phyloP scores from a whole-genome alignment of 1,140 invertebrate genomes.

The Pentalonia nigronervosa region DNA sequence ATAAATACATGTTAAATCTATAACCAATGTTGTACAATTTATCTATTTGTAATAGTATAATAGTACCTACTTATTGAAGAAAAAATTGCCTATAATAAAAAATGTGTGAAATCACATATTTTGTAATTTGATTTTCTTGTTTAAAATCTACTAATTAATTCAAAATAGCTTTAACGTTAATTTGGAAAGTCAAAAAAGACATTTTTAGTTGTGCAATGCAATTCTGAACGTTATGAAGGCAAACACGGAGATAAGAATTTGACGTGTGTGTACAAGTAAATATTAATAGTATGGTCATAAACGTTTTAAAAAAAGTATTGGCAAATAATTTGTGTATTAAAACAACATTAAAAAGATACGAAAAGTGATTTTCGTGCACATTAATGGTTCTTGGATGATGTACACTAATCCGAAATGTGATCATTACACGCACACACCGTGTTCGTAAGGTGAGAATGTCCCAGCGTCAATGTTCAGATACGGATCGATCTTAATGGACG shows the following conservation, averaged over 20 bases:
- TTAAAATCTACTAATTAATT: background rate
- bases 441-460: slow-evolving; percentile 98
- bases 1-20: background rate
- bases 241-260: background rate
- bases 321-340: background rate
- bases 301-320: background rate
- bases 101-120: background rate
- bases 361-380: background rate
- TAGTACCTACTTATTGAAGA: background rate
- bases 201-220: background rate
- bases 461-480: slow-evolving; percentile 99
- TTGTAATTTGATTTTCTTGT: background rate
- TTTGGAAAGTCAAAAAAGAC: background rate
- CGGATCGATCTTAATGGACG: slow-evolving; percentile 98
- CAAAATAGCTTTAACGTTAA: background rate
- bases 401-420: background rate
- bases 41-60: background rate
- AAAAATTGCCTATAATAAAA: background rate
- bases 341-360: background rate
- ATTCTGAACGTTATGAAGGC: background rate
- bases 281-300: background rate
- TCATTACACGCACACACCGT: slow-evolving; percentile 74
- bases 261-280: background rate
- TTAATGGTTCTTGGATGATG: background rate
- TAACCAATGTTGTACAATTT: background rate